phyloP scores from a whole-genome alignment of 2,888 invertebrate species.

The Chymomyza amoena region DNA sequence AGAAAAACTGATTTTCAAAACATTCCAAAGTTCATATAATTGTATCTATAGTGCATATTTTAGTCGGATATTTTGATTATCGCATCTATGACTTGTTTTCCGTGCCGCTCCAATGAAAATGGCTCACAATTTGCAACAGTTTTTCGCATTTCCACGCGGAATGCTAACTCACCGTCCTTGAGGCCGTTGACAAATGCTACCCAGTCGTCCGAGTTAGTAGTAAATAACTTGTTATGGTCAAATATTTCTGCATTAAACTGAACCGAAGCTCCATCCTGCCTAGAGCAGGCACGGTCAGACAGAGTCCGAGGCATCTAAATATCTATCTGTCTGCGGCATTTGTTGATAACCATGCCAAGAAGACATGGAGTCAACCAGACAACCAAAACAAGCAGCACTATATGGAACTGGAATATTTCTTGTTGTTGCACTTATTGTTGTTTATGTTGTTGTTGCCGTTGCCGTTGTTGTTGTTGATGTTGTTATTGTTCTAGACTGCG shows the following conservation, averaged over 20 bases:
- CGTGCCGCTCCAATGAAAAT: constrained; percentile 45
- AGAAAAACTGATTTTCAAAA: too few relatives aligned
- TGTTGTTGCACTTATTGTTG: constrained; percentile 30
- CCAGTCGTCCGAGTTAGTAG: constrained; percentile 50
- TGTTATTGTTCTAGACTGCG: constrained; percentile 66
- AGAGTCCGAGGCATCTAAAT: constrained; percentile 54
- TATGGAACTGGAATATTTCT: constrained; percentile 33
- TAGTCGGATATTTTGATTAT: too few relatives aligned
- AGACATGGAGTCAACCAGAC: constrained; percentile 30
- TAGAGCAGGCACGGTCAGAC: constrained; percentile 23
- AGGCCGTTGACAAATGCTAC: constrained; percentile 34
- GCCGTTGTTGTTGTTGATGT: constrained; percentile 26
- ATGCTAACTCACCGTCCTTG: constrained; percentile 67
- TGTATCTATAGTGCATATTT: too few relatives aligned
- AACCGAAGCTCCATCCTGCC: not conserved
- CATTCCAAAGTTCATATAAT: too few relatives aligned
- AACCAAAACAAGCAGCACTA: constrained; percentile 32
- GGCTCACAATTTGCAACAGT: constrained; percentile 63
- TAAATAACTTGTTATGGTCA: constrained; percentile 76
- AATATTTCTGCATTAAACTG: constrained; percentile 50
- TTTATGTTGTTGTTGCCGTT: constrained; percentile 21
- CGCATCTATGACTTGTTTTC: constrained; percentile 4
- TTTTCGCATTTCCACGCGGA: constrained; percentile 56
- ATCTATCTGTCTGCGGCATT: constrained; percentile 70
- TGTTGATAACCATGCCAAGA: constrained; percentile 63